Conservation (phyloP, 1,140 invertebrate genomes). For the Lordiphosa clarofinis region DNA sequence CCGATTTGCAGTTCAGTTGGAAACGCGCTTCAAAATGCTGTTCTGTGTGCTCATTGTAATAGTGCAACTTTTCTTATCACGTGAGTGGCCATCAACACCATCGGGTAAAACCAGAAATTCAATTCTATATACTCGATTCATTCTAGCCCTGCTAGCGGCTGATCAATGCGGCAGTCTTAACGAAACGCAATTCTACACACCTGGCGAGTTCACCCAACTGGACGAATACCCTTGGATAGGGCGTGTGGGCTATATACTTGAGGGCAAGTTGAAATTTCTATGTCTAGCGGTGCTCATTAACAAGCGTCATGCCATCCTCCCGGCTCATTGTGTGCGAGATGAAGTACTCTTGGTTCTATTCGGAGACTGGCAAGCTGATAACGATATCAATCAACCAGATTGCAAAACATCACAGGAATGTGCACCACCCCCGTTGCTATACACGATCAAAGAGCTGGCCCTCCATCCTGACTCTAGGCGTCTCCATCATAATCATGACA, state of each 20-base stretch:
- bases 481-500: conserved; percentile 6
- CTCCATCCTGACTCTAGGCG: conserved; percentile 12
- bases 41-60: no score
- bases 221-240: conserved; percentile 32
- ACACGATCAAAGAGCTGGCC: conserved; percentile 18
- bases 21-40: no score
- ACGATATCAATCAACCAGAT: background rate
- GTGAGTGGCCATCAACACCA: no score
- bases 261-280: background rate
- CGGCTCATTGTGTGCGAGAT: conserved; percentile 18
- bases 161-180: conserved; percentile 20
- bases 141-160: no score
- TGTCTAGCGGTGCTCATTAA: conserved; percentile 18
- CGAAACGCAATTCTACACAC: conserved; percentile 15
- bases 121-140: no score
- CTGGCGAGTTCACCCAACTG: background rate
- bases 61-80: no score
- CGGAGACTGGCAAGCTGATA: conserved; percentile 4
- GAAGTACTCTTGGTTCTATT: background rate
- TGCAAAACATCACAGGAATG: conserved; percentile 2
- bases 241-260: conserved; percentile 1
- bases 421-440: conserved; percentile 5
- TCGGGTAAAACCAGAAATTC: no score
- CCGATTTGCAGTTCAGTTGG: no score
- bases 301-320: conserved; percentile 12